phyloP scores from a whole-genome alignment of 2,797 vertebrate genomes.

The Tapirus indicus region DNA sequence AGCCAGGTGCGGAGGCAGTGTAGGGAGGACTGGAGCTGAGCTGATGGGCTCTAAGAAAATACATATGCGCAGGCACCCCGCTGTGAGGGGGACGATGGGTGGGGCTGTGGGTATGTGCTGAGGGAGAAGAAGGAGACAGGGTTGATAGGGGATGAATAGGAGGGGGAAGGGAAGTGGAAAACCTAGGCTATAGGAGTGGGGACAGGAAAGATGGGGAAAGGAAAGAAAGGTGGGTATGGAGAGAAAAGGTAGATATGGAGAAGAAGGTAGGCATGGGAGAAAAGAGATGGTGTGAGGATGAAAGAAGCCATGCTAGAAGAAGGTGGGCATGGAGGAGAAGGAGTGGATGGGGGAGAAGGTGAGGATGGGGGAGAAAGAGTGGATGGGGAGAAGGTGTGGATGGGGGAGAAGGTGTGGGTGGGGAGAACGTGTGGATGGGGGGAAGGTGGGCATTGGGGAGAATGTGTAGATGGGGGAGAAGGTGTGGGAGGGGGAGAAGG shows the following conservation, averaged over 20 bases:
- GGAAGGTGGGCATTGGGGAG: background rate
- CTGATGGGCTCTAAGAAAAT: conserved; percentile 75
- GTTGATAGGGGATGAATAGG: conserved; percentile 57
- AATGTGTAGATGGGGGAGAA: background rate
- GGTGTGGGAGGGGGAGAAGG: background rate
- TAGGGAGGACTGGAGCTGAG: conserved; percentile 82
- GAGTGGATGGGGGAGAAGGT: background rate
- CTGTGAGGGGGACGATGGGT: conserved; percentile 85
- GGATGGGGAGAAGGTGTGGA: background rate
- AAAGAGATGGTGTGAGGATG: background rate
- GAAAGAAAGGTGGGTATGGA: background rate
- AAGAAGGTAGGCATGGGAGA: background rate
- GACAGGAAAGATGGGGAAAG: conserved; percentile 1
- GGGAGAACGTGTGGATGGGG: background rate
- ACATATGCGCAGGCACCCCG: conserved; percentile 79
- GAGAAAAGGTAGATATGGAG: background rate
- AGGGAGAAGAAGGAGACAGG: conserved; percentile 48
- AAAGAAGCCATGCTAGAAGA: background rate
- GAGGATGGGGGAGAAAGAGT: background rate
- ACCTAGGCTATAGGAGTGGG: background rate
- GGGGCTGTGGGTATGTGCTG: conserved; percentile 74
- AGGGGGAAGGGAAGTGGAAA: conserved; percentile 66
- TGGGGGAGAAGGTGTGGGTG: background rate
- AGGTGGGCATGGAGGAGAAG: background rate
- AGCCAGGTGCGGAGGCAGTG: conserved; percentile 74